Evolutionary conservation across 2,113 vertebrate species (phyloP), one percentile per base, ranked within the genome.

Genomic region (Malaclemys terrapin): DNA sequence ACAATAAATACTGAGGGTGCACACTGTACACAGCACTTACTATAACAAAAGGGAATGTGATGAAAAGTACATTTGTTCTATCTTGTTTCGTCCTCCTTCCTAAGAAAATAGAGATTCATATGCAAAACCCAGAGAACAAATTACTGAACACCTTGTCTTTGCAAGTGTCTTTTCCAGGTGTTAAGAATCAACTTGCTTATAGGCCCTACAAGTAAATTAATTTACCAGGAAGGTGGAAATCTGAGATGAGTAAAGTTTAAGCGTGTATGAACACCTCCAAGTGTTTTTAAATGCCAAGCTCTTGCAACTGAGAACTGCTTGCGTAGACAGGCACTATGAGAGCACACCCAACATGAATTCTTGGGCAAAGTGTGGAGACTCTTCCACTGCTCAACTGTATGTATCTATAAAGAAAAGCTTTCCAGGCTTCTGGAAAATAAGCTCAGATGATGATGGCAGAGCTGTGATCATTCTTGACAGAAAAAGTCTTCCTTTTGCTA

Each of bases 271-370:
- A 98, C 94, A 93, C 93, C 93, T 89, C 91, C 85, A 88, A 87
- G 82, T 38, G 69, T 92, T 94, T 91, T 92, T 87, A 91, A 93
- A 91, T 38, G 42, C 57, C 62, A 38, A 47, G 79, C n/a, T 81
- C 96, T 69, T 52, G 92, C 76, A 92, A 79, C 52, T 57, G 78
- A 84, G 91, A 88, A 50, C 56, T 84, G 94, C 97, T 91, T 87
- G 96, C 94, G 82, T 82, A 94, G 96, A 95, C 96, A 97, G 96
- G 91, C 84, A 84, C 57, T 90, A 56, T 47, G 89, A 10, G 92
- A 95, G 88, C 19, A 80, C 52, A 82, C 76, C 11, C 0, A 9
- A 52, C 49, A 84, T 19, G 65, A 91, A 78, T 85, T 88, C 90
- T 49, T 86, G 79, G 85, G n/a, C 35, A 83, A 69, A 78, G 54